Base-by-base conservation (phyloP, 2,888 invertebrate genomes). In the Epirrhoe tristata region DNA sequence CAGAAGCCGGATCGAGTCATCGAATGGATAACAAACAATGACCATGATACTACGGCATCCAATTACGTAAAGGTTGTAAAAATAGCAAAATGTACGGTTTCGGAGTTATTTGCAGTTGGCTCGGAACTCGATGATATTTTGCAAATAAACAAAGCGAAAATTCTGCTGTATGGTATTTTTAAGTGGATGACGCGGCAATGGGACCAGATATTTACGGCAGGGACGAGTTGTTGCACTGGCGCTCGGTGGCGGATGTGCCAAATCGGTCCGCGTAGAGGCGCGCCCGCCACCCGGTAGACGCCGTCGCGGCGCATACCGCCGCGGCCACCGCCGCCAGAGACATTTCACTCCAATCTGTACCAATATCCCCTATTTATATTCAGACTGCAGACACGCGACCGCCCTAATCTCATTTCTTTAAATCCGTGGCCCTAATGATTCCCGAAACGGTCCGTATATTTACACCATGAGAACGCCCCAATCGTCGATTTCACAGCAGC, bases 241-340 rank as follows among this genome's bases (percentile, higher is more conserved):
- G 85, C 81, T 84, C 85, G 84, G 78, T 82, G 80, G 89, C 93
- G 92, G 93, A 93, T 93, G 92, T 93, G 93, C 93, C 93, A 93
- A 93, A 93, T 91, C 84, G 83, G 89, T 90, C 81, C 86, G 87
- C 86, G 87, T 86, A 87, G 90, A 89, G 89, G 79, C 75, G 84
- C 56, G 75, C 80, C 73, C 85, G 89, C 83, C 86, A 85, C 84
- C 87, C 90, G 90, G 91, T 84, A 91, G 91, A 91, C 91, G 90
- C 89, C 90, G 86, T 74, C 82, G 80, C 84, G 85, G 77, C 88
- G 90, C 92, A 90, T 91, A 79, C 92, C 92, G 82, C 85, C 85
- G 88, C 87, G 88, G 90, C 90, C 91, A 88, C 66, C 83, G 86
- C 58, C 85, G 86, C 58, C 85, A 82, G 83, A 77, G 81, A 77